These are phyloP conservation scores for Sebastes ruberrimus DNA, from an alignment of 2,797 vertebrate species.

Conservation along the genomic window DNA sequence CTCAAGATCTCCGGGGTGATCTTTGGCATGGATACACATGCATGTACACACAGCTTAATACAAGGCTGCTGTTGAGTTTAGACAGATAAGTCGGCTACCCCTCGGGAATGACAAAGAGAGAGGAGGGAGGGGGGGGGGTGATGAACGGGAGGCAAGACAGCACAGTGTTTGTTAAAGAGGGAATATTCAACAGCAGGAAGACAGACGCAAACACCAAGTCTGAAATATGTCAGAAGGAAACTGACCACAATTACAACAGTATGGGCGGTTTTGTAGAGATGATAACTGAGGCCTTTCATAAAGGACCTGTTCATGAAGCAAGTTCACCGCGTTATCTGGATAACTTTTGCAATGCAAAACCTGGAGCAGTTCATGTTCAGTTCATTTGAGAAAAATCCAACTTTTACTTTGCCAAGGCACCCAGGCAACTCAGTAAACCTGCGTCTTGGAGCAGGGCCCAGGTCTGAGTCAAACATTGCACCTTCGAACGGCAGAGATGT, in stretches of 20 bases:
- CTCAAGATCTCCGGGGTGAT: slow-evolving; percentile 56
- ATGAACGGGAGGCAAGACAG: neutral
- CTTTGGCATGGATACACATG: slow-evolving; percentile 43
- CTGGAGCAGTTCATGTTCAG: slow-evolving; percentile 1
- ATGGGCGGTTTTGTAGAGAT: neutral
- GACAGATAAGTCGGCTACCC: slow-evolving; percentile 45
- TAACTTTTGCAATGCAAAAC: neutral
- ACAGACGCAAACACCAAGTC: neutral
- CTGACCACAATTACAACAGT: neutral
- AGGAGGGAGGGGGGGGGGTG: neutral
- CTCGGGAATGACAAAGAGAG: slow-evolving; percentile 29
- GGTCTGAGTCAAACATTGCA: slow-evolving; percentile 30
- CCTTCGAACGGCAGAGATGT: slow-evolving; percentile 25
- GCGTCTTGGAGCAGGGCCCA: slow-evolving; percentile 12
- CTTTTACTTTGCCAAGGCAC: neutral
- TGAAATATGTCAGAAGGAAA: neutral
- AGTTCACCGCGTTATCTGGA: neutral
- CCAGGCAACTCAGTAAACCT: slow-evolving; percentile 24
- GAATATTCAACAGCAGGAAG: slow-evolving; percentile 15
- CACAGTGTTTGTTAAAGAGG: slow-evolving; percentile 49
- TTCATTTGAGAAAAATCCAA: slow-evolving; percentile 1
- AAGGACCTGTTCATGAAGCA: neutral
- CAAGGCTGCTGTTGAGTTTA: slow-evolving; percentile 52
- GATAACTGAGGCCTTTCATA: neutral
- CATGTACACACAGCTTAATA: slow-evolving; percentile 26